These are phyloP conservation scores for Saimiri boliviensis DNA, from an alignment of 2,113 vertebrate genomes.

Conservation along the genomic window DNA sequence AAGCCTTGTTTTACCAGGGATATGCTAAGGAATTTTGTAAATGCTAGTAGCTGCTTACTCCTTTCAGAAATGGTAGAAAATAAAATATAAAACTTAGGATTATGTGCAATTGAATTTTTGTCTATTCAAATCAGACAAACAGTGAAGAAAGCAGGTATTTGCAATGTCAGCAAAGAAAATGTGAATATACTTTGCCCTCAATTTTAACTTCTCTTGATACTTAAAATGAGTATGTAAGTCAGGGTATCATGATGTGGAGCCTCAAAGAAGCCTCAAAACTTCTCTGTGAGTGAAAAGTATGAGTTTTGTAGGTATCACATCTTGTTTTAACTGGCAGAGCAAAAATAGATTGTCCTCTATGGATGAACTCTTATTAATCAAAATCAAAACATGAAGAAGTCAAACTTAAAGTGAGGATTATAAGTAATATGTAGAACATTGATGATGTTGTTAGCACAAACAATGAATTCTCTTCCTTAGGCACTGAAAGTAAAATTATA, in stretches of 20 bases:
- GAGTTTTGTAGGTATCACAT: not conserved
- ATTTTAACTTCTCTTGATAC: not conserved
- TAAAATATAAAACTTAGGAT: not conserved
- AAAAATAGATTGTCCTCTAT: not conserved
- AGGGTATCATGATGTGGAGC: no score
- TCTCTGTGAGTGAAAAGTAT: not conserved
- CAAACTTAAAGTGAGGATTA: not conserved
- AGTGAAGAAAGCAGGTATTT: not conserved
- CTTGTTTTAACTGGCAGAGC: not conserved
- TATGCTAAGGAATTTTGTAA: not conserved
- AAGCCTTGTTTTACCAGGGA: not conserved
- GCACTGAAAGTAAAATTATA: not conserved
- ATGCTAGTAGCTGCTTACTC: not conserved
- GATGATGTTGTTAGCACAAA: not conserved
- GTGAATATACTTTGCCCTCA: not conserved
- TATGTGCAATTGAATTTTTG: not conserved
- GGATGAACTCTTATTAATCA: not conserved
- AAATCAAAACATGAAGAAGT: not conserved
- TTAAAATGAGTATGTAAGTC: not conserved
- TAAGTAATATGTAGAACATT: not conserved
- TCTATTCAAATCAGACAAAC: not conserved
- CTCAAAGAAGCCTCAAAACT: not conserved
- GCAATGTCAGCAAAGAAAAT: not conserved
- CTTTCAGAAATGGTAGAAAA: not conserved
- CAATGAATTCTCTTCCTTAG: not conserved